Evolutionary conservation across 92 coral and sea anemone genomes (phyloP).

Genomic region (Metridium senile): DNA sequence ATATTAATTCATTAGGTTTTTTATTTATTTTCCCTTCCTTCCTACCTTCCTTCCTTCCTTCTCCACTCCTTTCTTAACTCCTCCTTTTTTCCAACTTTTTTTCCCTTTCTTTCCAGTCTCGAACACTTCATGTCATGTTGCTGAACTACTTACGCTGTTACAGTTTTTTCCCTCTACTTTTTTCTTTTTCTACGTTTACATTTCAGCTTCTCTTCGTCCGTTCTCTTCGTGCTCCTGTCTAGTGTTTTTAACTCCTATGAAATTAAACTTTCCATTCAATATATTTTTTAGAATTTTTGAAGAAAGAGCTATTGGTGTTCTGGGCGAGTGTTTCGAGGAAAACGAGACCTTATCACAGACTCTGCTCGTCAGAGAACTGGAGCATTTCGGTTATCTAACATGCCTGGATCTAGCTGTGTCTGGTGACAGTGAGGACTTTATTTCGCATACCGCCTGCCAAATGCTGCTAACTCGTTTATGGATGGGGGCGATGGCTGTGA

Average conservation of each 20-base stretch:
- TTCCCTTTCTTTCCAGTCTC: too few species aligned
- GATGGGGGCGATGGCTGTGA: conserved; percentile 98
- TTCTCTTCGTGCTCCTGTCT: too few species aligned
- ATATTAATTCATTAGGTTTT: too few species aligned
- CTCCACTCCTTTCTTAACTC: neutral
- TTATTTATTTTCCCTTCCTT: neutral
- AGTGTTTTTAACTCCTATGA: too few species aligned
- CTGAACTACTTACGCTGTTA: too few species aligned
- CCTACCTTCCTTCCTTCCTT: neutral
- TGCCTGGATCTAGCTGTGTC: conserved; percentile 86
- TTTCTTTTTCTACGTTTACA: neutral
- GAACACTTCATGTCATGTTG: too few species aligned
- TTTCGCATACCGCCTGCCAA: conserved; percentile 92
- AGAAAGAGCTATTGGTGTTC: conserved; percentile 75
- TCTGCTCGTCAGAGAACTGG: conserved; percentile 81
- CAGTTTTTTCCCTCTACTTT: too few species aligned
- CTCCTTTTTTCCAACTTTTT: conserved; percentile 1
- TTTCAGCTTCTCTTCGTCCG: too few species aligned
- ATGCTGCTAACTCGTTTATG: conserved; percentile 86
- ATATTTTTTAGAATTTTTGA: conserved; percentile 70
- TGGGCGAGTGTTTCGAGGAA: conserved; percentile 80
- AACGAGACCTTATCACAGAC: conserved; percentile 85
- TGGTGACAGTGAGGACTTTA: conserved; percentile 83
- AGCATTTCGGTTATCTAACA: conserved; percentile 74
- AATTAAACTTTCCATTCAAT: too few species aligned